Conservation (phyloP, 1,140 invertebrate genomes). For the Tribolium castaneum region DNA sequence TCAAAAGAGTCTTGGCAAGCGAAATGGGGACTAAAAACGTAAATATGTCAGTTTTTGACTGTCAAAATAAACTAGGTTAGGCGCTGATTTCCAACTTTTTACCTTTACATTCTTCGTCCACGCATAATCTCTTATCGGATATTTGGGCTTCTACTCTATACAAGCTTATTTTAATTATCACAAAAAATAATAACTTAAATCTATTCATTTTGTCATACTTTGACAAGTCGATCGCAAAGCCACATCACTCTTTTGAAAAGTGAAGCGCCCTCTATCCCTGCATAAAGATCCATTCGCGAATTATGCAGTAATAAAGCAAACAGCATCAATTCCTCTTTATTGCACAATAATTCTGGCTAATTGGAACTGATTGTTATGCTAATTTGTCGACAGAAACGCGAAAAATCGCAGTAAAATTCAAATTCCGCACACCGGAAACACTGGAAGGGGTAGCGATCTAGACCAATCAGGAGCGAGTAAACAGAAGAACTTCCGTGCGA, state of each 20-base stretch:
- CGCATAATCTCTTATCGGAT: conserved; percentile 73
- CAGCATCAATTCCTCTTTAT: too few relatives aligned
- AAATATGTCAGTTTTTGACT: conserved; percentile 49
- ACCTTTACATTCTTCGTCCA: conserved; percentile 71
- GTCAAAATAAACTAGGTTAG: conserved; percentile 46
- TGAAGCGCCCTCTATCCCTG: conserved; percentile 1
- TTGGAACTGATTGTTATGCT: too few relatives aligned
- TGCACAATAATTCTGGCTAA: too few relatives aligned
- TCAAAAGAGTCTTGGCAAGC: conserved; percentile 70
- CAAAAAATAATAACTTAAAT: conserved; percentile 64
- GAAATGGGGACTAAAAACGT: conserved; percentile 74
- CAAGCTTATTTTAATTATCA: conserved; percentile 60
- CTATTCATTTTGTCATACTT: conserved; percentile 67
- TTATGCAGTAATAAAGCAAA: too few relatives aligned
- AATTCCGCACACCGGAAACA: neutral
- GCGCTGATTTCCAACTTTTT: conserved; percentile 57
- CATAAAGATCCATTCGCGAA: neutral
- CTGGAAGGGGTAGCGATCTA: neutral
- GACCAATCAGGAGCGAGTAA: neutral
- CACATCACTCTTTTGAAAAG: conserved; percentile 59
- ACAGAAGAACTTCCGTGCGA: neutral
- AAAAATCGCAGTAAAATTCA: too few relatives aligned
- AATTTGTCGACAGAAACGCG: too few relatives aligned
- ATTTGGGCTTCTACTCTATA: conserved; percentile 59
- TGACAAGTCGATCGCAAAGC: conserved; percentile 63